A percentile compares a stretch with the other conserved stretches of the same genome.
Conservation (phyloP, 2,797 vertebrate genomes). For the Lutjanus campechanus region DNA sequence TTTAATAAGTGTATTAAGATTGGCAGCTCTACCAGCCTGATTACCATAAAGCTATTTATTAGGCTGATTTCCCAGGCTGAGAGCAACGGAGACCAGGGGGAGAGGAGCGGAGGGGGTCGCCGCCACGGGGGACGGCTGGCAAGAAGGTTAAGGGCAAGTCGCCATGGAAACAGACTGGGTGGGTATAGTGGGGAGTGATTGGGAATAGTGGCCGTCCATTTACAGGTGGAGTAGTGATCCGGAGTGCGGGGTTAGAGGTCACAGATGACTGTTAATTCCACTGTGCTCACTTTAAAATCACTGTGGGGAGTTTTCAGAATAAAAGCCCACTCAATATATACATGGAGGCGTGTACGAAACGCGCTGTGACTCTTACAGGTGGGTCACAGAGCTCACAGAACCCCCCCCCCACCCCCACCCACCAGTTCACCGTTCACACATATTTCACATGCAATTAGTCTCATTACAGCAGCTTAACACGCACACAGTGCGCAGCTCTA, state of each 20-base stretch:
- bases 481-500: conserved; percentile 21
- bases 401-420: too few species aligned
- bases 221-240: conserved; percentile 54
- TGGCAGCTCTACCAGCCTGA: conserved; percentile 83
- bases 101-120: conserved; percentile 27
- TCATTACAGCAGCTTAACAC: conserved; percentile 39
- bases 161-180: conserved; percentile 79
- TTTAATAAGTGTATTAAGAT: conserved; percentile 86
- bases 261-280: conserved; percentile 19
- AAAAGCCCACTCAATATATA: not conserved
- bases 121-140: conserved; percentile 43
- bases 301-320: conserved; percentile 8
- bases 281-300: conserved; percentile 24
- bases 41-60: conserved; percentile 96
- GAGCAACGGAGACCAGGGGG: conserved; percentile 61
- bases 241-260: conserved; percentile 46
- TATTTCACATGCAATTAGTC: conserved; percentile 62
- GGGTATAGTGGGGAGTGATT: conserved; percentile 57
- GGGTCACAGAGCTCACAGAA: conserved; percentile 12
- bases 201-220: conserved; percentile 74
- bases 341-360: not conserved
- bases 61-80: conserved; percentile 86
- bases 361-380: conserved; percentile 52
- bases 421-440: not conserved
- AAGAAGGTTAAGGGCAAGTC: conserved; percentile 75